Evolutionary conservation across 2,888 invertebrate species (phyloP), one percentile per base, ranked within the genome.

Genomic region (Lucinisca nassula): DNA sequence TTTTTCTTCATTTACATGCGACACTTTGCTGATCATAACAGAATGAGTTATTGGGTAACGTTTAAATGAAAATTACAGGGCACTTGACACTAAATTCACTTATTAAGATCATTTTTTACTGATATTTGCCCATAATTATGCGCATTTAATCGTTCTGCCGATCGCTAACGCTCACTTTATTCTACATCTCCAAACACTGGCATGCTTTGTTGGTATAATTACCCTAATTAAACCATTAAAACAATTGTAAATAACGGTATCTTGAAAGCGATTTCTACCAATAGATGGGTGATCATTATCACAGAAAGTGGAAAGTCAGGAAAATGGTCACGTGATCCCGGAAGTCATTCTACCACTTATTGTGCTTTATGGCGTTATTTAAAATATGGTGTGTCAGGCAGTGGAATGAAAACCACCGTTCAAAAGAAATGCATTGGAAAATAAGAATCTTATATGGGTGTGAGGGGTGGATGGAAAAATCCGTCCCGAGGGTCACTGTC

Each of bases 211-310:
- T 3, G 35, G 10, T 70, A 82, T 67, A 82, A 89, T 89, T 55
- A 84, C 82, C 32, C 80, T 85, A 77, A 89, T 89, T 89, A 89
- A 79, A 82, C 70, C 87, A 84, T 89, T 89, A 89, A 85, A 84
- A 89, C 89, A 89, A 89, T 89, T 76, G 73, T 76, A 79, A 87
- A 87, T 87, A 67, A 72, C 80, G 38, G 37, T n/a, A n/a, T 27
- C 27, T 10, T 61, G 10, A 6, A 30, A 61, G 51, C 10, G 55
- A 6, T 61, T 61, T 61, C 61, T 10, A 24, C 6, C 61, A 30
- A 8, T 61, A 30, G 61, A 24, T 8, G 30, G 21, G 21, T 27
- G 24, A 27, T 61, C 27, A 61, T 61, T 61, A 30, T 61, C 6
- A 6, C 30, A 61, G 61, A 61, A 61, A 30, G 30, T 61, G 61